These are phyloP conservation scores for Steinernema scapterisci DNA, from an alignment of 2,888 invertebrate genomes.

Conservation along the genomic window DNA sequence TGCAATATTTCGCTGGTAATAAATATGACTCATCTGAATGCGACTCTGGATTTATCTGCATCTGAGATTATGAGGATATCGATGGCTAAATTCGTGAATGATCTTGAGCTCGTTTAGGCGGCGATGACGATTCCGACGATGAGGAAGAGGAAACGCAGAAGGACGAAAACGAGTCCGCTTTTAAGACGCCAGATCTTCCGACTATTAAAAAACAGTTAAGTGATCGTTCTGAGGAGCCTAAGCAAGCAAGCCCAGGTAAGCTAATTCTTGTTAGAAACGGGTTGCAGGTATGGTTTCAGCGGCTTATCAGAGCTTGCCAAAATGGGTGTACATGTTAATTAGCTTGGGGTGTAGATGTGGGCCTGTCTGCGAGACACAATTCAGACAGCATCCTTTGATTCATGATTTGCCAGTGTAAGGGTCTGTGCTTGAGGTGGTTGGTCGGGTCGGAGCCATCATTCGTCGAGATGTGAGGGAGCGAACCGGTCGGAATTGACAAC, in stretches of 20 bases:
- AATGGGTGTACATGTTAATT: too few species aligned
- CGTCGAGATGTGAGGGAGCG: too few species aligned
- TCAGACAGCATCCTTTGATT: too few species aligned
- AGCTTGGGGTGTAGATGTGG: too few species aligned
- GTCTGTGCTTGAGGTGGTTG: too few species aligned
- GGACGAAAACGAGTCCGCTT: not conserved
- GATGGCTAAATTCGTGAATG: not conserved
- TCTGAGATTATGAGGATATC: not conserved
- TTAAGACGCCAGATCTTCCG: not conserved
- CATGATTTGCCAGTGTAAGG: too few species aligned
- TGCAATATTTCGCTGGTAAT: not conserved
- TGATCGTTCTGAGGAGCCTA: constrained; percentile 20
- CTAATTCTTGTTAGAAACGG: not conserved
- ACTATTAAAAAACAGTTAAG: constrained; percentile 11
- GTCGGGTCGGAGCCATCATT: too few species aligned
- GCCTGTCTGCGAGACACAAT: too few species aligned
- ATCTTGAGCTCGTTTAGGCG: not conserved
- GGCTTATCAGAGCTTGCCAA: too few species aligned
- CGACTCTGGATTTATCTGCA: not conserved
- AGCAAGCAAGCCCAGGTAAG: constrained; percentile 24
- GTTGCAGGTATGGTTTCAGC: too few species aligned
- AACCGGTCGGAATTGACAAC: too few species aligned
- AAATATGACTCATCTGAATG: not conserved
- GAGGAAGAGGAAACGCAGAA: not conserved
- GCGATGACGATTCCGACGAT: constrained; percentile 22